Conservation (phyloP, 2,797 vertebrate species). For the Sebastes aleutianus region DNA sequence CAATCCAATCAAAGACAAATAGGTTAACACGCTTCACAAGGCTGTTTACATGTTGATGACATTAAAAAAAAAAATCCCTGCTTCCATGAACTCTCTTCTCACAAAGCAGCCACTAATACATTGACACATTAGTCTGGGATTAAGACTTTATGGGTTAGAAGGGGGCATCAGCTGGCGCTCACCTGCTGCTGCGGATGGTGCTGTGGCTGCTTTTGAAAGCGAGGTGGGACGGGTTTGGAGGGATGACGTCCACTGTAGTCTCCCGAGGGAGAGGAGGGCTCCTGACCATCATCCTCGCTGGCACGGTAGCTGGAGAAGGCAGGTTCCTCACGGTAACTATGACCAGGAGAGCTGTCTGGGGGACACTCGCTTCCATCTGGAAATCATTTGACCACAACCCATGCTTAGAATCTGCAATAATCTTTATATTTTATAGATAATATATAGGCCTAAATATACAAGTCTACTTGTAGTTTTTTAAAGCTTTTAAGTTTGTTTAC, state of each 20-base stretch:
- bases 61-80: background rate
- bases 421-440: background rate
- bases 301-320: slow-evolving; percentile 68
- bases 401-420: background rate
- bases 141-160: background rate
- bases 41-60: background rate
- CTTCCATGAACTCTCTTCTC: background rate
- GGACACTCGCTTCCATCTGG: slow-evolving; percentile 76
- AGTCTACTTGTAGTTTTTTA: background rate
- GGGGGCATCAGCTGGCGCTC: slow-evolving; percentile 12
- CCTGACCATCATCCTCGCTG: slow-evolving; percentile 88
- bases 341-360: slow-evolving; percentile 77
- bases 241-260: slow-evolving; percentile 88
- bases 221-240: slow-evolving; percentile 88
- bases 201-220: slow-evolving; percentile 90
- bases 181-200: slow-evolving; percentile 79
- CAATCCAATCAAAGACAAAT: slow-evolving; percentile 2
- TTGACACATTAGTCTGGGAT: slow-evolving; percentile 10
- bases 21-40: background rate
- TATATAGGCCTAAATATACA: background rate
- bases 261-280: slow-evolving; percentile 86
- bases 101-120: slow-evolving; percentile 1
- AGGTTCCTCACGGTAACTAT: slow-evolving; percentile 80
- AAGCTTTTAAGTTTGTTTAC: slow-evolving; percentile 62
- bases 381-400: background rate